phyloP scores from a whole-genome alignment of 2,113 vertebrate species.

The Micromys minutus region DNA sequence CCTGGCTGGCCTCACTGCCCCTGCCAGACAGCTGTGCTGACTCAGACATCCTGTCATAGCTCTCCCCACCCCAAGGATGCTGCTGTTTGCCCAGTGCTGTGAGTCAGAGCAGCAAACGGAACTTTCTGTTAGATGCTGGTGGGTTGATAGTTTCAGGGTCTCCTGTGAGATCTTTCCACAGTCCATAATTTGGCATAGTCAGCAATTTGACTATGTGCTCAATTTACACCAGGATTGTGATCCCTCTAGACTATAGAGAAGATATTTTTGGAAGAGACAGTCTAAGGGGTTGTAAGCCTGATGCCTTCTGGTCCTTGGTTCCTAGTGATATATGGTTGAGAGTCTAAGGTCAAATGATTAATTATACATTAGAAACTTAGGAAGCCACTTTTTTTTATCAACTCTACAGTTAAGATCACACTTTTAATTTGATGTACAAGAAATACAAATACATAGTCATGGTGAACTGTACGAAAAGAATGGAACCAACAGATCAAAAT shows the following conservation, averaged over 20 bases:
- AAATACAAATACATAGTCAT: neutral
- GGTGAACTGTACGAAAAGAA: neutral
- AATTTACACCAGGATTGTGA: neutral
- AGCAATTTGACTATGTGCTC: neutral
- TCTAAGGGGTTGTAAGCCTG: neutral
- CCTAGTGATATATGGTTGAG: neutral
- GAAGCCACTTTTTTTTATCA: neutral
- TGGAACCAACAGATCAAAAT: neutral
- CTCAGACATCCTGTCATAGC: neutral
- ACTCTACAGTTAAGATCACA: neutral
- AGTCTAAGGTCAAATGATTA: neutral
- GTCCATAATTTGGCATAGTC: neutral
- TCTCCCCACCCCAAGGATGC: neutral
- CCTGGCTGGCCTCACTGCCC: neutral
- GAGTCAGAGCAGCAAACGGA: neutral
- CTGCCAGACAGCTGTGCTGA: neutral
- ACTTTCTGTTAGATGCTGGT: conserved; percentile 8
- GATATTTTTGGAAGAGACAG: neutral
- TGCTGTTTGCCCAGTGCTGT: neutral
- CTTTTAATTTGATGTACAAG: neutral
- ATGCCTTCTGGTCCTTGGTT: neutral
- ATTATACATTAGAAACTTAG: neutral
- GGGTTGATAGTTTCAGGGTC: neutral
- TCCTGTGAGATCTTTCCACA: conserved; percentile 18
- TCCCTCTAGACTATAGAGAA: neutral